Percentiles rank a stretch among this genome's conserved stretches.
These are phyloP conservation scores for Pseudanteris insignis DNA, from an alignment of 2,888 invertebrate genomes.

Conservation along the genomic window DNA sequence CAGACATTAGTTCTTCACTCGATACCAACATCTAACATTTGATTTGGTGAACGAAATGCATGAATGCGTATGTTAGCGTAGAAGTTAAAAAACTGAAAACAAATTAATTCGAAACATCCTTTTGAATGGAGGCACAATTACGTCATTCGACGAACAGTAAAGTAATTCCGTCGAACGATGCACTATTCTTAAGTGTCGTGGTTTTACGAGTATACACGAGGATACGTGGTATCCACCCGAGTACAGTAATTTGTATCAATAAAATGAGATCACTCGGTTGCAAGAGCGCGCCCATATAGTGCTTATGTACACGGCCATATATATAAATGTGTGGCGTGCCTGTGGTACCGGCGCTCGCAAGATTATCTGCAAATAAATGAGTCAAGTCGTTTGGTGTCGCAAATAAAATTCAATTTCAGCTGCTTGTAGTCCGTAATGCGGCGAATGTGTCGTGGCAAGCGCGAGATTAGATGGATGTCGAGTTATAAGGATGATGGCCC, in stretches of 20 bases:
- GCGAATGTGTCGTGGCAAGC: constrained; percentile 50
- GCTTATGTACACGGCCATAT: neutral
- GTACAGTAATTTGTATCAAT: constrained; percentile 40
- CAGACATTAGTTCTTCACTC: too few relatives aligned
- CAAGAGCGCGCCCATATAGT: neutral
- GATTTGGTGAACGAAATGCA: too few relatives aligned
- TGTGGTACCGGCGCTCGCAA: constrained; percentile 16
- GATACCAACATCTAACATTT: too few relatives aligned
- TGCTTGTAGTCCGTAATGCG: constrained; percentile 35
- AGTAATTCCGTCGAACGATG: constrained; percentile 22
- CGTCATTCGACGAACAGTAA: constrained; percentile 25
- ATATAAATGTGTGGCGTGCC: neutral
- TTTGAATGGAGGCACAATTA: constrained; percentile 28
- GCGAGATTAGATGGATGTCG: constrained; percentile 53
- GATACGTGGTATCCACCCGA: constrained; percentile 27
- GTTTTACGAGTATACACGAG: constrained; percentile 23
- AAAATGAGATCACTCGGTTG: constrained; percentile 31
- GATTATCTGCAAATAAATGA: constrained; percentile 41
- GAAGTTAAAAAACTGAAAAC: constrained; percentile 25
- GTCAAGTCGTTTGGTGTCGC: constrained; percentile 32
- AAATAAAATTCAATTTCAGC: constrained; percentile 40
- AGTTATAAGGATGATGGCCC: constrained; percentile 33
- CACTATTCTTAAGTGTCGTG: constrained; percentile 20
- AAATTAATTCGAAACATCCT: constrained; percentile 35
- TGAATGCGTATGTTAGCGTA: too few relatives aligned